These are phyloP conservation scores for Apamea sordens DNA, from an alignment of 2,888 invertebrate species.

Conservation along the genomic window DNA sequence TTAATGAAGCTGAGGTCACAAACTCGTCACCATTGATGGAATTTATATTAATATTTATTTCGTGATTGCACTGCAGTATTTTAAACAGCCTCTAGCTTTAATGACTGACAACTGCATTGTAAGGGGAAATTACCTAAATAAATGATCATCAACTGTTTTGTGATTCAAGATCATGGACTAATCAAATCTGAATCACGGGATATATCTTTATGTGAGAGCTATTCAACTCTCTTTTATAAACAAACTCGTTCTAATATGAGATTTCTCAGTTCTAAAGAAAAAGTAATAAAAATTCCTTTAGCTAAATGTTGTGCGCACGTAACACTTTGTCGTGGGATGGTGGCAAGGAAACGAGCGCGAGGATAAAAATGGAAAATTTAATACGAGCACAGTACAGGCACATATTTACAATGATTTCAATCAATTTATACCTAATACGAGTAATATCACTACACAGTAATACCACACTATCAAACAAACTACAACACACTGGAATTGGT, in stretches of 20 bases:
- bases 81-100: not conserved
- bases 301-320: conserved; percentile 23
- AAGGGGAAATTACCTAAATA: not conserved
- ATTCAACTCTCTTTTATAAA: conserved; percentile 46
- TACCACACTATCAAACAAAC: conserved; percentile 8
- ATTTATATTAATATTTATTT: not conserved
- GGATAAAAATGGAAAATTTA: conserved; percentile 31
- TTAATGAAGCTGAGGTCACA: not conserved
- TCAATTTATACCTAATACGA: not conserved
- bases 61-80: not conserved
- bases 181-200: conserved; percentile 40
- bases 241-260: conserved; percentile 30
- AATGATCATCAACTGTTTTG: not conserved
- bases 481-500: not conserved
- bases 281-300: conserved; percentile 49
- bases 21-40: too few species aligned
- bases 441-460: not conserved
- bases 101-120: not conserved
- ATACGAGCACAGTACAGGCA: conserved; percentile 10
- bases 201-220: conserved; percentile 26
- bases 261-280: conserved; percentile 45
- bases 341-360: conserved; percentile 34
- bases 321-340: conserved; percentile 17
- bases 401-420: conserved; percentile 19
- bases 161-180: conserved; percentile 11